Percentiles rank a stretch among this genome's conserved stretches.
Evolutionary conservation across 2,888 invertebrate species (phyloP).

Genomic region (Tuberolachnus salignus): DNA sequence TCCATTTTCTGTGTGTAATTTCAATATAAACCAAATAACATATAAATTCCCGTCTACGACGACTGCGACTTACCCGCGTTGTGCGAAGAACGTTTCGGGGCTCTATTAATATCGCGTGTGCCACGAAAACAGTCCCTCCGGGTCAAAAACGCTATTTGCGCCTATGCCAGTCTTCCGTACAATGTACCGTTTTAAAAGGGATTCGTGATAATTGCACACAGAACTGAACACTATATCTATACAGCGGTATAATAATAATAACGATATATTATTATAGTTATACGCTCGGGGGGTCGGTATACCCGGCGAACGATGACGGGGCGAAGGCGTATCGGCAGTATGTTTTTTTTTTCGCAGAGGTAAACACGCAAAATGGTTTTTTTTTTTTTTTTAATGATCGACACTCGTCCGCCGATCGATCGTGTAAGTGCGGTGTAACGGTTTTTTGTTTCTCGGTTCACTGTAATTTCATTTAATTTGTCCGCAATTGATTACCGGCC

Average conservation of each 20-base stretch:
- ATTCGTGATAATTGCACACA: slow-evolving; percentile 1
- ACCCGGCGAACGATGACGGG: neutral
- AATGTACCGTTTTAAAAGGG: neutral
- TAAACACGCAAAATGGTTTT: neutral
- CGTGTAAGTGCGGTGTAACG: neutral
- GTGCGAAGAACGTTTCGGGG: no score
- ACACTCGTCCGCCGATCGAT: slow-evolving; percentile 2
- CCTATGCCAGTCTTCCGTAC: neutral
- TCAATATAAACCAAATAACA: no score
- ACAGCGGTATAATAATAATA: neutral
- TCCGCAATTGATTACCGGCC: no score
- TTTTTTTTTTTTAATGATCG: neutral
- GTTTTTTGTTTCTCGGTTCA: neutral
- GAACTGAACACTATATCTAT: neutral
- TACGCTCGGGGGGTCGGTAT: neutral
- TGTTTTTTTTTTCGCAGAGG: slow-evolving; percentile 4
- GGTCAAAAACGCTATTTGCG: no score
- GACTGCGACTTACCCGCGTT: no score
- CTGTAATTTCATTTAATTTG: no score
- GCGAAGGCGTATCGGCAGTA: neutral
- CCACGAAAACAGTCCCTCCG: no score
- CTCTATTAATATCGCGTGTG: no score
- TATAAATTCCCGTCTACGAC: no score
- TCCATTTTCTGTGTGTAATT: no score
- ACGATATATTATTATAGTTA: slow-evolving; percentile 4